Percentiles rank a stretch among this genome's conserved stretches.
These are phyloP conservation scores for Gadopsis marmoratus DNA, from an alignment of 2,797 vertebrate species.

Conservation along the genomic window DNA sequence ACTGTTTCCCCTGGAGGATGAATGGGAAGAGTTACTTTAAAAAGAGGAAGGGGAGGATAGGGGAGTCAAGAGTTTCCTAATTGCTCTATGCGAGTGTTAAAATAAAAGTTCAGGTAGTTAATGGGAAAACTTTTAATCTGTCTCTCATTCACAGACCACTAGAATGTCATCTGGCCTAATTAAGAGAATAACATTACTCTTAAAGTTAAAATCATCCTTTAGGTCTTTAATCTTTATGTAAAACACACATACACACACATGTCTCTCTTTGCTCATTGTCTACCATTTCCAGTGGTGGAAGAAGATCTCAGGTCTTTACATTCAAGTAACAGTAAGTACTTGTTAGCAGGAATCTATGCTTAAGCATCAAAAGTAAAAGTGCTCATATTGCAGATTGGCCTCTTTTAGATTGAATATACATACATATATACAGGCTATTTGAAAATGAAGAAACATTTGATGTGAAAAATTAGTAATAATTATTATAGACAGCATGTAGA, in stretches of 20 bases:
- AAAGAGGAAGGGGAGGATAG: slow-evolving; percentile 67
- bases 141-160: slow-evolving; percentile 28
- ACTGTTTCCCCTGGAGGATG: slow-evolving; percentile 69
- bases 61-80: slow-evolving; percentile 66
- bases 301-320: no score
- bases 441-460: neutral
- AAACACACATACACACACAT: neutral
- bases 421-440: neutral
- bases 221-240: neutral
- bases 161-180: slow-evolving; percentile 12
- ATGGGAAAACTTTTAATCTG: slow-evolving; percentile 54
- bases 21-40: slow-evolving; percentile 76
- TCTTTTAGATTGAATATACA: neutral
- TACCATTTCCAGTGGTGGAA: neutral
- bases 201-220: slow-evolving; percentile 7
- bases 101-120: slow-evolving; percentile 59
- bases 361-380: neutral
- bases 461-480: neutral
- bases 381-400: neutral
- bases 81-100: slow-evolving; percentile 51
- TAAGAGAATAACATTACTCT: slow-evolving; percentile 11
- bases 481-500: neutral
- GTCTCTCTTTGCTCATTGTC: neutral
- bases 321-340: no score
- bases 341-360: neutral